These are phyloP conservation scores for Phasianus colchicus DNA, from an alignment of 2,113 vertebrate genomes.

Conservation along the genomic window DNA sequence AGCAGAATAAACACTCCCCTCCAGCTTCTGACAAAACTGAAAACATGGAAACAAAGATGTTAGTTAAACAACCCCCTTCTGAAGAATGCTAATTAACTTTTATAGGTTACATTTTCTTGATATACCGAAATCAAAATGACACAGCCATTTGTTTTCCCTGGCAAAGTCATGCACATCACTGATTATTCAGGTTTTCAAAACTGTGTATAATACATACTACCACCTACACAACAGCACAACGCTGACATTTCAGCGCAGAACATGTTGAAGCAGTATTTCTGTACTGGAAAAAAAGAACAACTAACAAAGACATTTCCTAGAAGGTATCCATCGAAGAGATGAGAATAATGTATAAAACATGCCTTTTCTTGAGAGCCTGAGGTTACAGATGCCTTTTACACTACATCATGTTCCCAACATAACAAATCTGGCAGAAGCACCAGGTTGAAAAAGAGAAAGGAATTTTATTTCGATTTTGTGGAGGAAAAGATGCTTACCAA, in stretches of 20 bases:
- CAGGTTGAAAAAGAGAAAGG: slow-evolving; percentile 45
- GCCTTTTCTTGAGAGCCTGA: slow-evolving; percentile 58
- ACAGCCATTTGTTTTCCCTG: slow-evolving; percentile 75
- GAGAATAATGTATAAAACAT: slow-evolving; percentile 66
- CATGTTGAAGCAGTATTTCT: slow-evolving; percentile 64
- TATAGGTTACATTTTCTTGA: slow-evolving; percentile 70
- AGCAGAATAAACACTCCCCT: slow-evolving; percentile 45
- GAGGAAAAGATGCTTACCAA: slow-evolving; percentile 10
- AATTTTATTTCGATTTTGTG: slow-evolving; percentile 7
- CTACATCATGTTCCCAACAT: slow-evolving; percentile 51
- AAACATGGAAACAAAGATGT: slow-evolving; percentile 65
- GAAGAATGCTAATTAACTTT: slow-evolving; percentile 73
- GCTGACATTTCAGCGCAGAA: slow-evolving; percentile 70
- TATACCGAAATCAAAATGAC: slow-evolving; percentile 69
- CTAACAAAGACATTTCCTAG: slow-evolving; percentile 69
- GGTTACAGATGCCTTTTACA: slow-evolving; percentile 71
- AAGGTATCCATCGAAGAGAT: slow-evolving; percentile 57
- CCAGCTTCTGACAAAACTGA: slow-evolving; percentile 62
- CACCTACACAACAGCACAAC: slow-evolving; percentile 73
- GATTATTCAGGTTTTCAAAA: slow-evolving; percentile 73
- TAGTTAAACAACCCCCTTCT: slow-evolving; percentile 62
- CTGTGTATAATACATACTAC: slow-evolving; percentile 71
- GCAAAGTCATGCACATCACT: slow-evolving; percentile 69
- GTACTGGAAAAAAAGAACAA: slow-evolving; percentile 63
- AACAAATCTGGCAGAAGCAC: slow-evolving; percentile 48